A percentile compares a stretch with the other conserved stretches of the same genome.
Conservation (phyloP, 2,888 invertebrate species). For the Oxyteleia sp. region DNA sequence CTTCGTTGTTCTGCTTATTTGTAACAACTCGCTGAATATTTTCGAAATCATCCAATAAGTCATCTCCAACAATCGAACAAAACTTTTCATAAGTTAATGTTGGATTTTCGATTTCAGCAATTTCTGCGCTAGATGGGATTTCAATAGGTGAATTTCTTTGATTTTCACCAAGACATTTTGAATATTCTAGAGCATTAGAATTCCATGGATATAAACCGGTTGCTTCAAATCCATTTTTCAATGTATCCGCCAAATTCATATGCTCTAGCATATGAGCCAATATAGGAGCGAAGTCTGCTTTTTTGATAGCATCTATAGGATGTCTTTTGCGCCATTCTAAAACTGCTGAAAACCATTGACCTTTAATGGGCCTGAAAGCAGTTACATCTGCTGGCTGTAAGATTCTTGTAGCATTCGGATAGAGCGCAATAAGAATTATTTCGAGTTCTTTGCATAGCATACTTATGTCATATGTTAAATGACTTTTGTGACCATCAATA, state of each 20-base stretch:
- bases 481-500: constrained; percentile 34
- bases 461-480: constrained; percentile 30
- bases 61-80: constrained; percentile 32
- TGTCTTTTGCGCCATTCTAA: constrained; percentile 20
- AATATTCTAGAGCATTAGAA: constrained; percentile 22
- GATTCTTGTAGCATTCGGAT: constrained; percentile 32
- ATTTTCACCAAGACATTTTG: constrained; percentile 25
- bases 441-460: constrained; percentile 13
- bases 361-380: constrained; percentile 26
- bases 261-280: not conserved
- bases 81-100: constrained; percentile 12
- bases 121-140: too few species aligned
- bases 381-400: constrained; percentile 31
- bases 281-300: constrained; percentile 26
- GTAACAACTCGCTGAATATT: constrained; percentile 21
- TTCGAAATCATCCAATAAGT: constrained; percentile 15
- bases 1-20: constrained; percentile 15
- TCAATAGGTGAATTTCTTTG: too few species aligned
- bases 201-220: constrained; percentile 38
- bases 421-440: constrained; percentile 23
- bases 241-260: constrained; percentile 5
- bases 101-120: too few species aligned
- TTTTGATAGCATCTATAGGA: constrained; percentile 17
- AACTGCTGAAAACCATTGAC: constrained; percentile 7
- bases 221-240: constrained; percentile 17